Base-by-base conservation (phyloP, 2,113 vertebrate genomes). In the Callithrix jacchus region DNA sequence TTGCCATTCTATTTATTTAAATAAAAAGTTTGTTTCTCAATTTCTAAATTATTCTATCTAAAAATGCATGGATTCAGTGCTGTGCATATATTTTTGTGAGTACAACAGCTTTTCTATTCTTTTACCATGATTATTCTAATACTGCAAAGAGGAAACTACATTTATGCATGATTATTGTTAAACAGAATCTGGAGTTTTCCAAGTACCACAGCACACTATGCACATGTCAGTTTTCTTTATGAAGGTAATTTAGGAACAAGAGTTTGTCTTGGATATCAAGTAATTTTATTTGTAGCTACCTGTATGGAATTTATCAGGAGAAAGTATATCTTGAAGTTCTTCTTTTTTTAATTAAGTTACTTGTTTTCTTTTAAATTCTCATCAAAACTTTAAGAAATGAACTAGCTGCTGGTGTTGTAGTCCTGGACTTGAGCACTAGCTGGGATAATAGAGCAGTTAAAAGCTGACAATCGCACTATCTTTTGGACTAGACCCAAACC, bases 351-450 rank as follows among this genome's bases (percentile, higher is more conserved):
- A 37, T 40, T 79, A 64, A 83, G 74, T 86, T 96, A 64, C 66
- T 89, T 93, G 66, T 89, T 93, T 89, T 89, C 77, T 93, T 92
- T 58, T 49, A 35, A 97, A 89, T 66, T 92, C 64, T 58, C 45
- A 47, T 80, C 37, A 21, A 8, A 91, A 89, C 68, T 94, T 97
- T 92, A 88, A 92, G 73, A 87, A 81, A 42, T 92, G 35, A 70
- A 64, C 25, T 81, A 37, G 80, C 91, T 47, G 74, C 37, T 85
- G 37, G 49, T 30, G 25, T 23, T 88, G n/a, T 87, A 9, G 74
- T 83, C 47, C 64, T 90, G 37, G 76, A 45, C 70, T 61, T 40
- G 40, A 52, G 70, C 27, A 0, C 83, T 89, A 7, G 76, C 80
- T 92, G 52, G 66, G 93, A 56, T 95, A 94, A 95, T 79, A 49